Percentiles rank a stretch among this genome's conserved stretches.
phyloP scores from a whole-genome alignment of 2,888 invertebrate genomes.

The Clanis bilineata region DNA sequence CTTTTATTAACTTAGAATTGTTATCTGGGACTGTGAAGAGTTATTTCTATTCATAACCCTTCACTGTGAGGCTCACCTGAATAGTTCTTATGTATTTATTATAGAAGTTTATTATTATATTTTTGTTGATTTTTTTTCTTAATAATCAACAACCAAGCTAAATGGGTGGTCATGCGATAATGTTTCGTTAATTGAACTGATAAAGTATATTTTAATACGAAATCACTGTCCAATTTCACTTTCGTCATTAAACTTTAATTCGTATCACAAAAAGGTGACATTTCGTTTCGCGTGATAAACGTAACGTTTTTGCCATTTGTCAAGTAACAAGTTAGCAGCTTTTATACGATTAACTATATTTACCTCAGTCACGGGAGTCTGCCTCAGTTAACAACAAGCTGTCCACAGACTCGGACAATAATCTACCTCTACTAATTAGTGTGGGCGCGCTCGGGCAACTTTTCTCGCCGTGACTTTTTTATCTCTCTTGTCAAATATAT shows the following conservation, averaged over 20 bases:
- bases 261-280: not conserved
- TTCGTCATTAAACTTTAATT: slow-evolving; percentile 6
- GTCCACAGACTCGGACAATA: not conserved
- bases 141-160: not conserved
- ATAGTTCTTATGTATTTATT: no score
- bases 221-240: not conserved
- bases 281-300: slow-evolving; percentile 12
- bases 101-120: no score
- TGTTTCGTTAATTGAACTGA: not conserved
- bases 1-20: no score
- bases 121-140: no score
- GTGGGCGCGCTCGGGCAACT: no score
- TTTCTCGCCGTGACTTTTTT: no score
- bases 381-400: not conserved
- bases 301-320: not conserved
- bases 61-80: no score
- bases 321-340: not conserved
- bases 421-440: not conserved
- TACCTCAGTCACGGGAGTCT: not conserved
- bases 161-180: not conserved
- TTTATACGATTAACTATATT: not conserved
- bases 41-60: no score
- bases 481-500: no score
- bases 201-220: slow-evolving; percentile 5
- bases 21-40: no score